phyloP scores from a whole-genome alignment of 1,140 invertebrate species.

The Camponotus vicinus region DNA sequence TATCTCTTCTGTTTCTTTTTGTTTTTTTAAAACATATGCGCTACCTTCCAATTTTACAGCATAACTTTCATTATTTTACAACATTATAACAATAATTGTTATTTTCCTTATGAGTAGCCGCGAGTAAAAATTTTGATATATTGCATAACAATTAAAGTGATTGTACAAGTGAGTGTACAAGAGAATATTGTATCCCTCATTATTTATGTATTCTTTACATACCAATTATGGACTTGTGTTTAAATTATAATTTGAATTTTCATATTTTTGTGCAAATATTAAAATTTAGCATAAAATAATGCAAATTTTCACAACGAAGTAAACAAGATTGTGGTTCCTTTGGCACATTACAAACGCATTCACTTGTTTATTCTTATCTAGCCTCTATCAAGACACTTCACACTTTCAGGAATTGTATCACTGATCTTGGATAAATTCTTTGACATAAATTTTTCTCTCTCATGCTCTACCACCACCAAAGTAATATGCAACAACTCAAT shows the following conservation, averaged over 20 bases:
- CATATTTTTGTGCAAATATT: not conserved
- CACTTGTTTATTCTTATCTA: conserved; percentile 21
- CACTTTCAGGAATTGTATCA: not conserved
- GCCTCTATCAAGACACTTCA: not conserved
- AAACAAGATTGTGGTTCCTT: not conserved
- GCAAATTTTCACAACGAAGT: conserved; percentile 10
- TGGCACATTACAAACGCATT: conserved; percentile 36
- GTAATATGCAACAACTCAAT: conserved; percentile 38
- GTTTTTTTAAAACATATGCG: conserved; percentile 54
- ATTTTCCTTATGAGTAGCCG: conserved; percentile 15
- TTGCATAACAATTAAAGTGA: conserved; percentile 25
- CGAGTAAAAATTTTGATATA: conserved; percentile 35
- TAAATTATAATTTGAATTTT: conserved; percentile 4
- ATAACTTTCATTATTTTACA: conserved; percentile 49
- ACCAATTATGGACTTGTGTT: conserved; percentile 13
- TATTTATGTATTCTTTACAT: conserved; percentile 1
- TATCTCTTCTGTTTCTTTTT: conserved; percentile 13
- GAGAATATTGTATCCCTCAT: not conserved
- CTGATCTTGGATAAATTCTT: not conserved
- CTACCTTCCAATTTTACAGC: conserved; percentile 54
- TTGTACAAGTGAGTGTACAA: not conserved
- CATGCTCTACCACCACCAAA: conserved; percentile 68
- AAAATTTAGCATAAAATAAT: conserved; percentile 27
- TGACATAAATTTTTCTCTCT: not conserved
- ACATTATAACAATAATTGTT: conserved; percentile 37